Percentiles rank a stretch among this genome's conserved stretches.
phyloP scores from a whole-genome alignment of 92 coral and sea anemone species.

The Heliopora coerulea region DNA sequence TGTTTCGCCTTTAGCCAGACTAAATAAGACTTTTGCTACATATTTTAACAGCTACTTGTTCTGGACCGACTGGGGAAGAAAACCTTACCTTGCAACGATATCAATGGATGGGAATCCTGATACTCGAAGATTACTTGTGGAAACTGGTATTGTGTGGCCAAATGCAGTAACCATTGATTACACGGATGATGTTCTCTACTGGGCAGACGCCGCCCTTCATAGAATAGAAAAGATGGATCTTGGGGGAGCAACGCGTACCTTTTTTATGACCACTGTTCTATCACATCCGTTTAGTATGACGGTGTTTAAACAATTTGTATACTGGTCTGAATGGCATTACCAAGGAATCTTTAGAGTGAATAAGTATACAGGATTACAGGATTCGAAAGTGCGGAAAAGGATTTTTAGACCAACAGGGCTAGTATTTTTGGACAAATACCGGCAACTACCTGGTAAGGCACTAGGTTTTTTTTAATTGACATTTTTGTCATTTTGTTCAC shows the following conservation, averaged over 20 bases:
- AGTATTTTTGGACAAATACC: slow-evolving; percentile 65
- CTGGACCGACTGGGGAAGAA: slow-evolving; percentile 95
- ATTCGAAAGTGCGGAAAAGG: slow-evolving; percentile 41
- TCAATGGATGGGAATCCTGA: slow-evolving; percentile 76
- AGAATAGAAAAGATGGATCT: slow-evolving; percentile 68
- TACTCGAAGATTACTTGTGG: slow-evolving; percentile 61
- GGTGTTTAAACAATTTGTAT: slow-evolving; percentile 66
- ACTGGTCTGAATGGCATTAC: slow-evolving; percentile 78
- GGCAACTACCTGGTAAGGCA: slow-evolving; percentile 75
- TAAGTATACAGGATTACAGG: slow-evolving; percentile 61
- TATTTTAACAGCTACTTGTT: slow-evolving; percentile 58
- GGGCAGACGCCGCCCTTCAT: slow-evolving; percentile 84
- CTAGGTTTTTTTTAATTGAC: background rate
- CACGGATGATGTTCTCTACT: slow-evolving; percentile 59
- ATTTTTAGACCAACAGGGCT: slow-evolving; percentile 73
- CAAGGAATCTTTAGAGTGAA: slow-evolving; percentile 74
- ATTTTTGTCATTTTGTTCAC: background rate
- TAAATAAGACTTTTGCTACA: no score
- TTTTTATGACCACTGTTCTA: slow-evolving; percentile 28
- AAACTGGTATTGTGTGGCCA: slow-evolving; percentile 67
- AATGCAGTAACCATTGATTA: slow-evolving; percentile 87
- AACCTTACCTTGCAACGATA: slow-evolving; percentile 73
- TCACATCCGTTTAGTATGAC: slow-evolving; percentile 73
- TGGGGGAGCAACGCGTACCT: slow-evolving; percentile 68
- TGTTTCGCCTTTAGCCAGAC: no score